A percentile compares a stretch with the other conserved stretches of the same genome.
These are phyloP conservation scores for Eristalis pertinax DNA, from an alignment of 2,888 invertebrate genomes.

Conservation along the genomic window DNA sequence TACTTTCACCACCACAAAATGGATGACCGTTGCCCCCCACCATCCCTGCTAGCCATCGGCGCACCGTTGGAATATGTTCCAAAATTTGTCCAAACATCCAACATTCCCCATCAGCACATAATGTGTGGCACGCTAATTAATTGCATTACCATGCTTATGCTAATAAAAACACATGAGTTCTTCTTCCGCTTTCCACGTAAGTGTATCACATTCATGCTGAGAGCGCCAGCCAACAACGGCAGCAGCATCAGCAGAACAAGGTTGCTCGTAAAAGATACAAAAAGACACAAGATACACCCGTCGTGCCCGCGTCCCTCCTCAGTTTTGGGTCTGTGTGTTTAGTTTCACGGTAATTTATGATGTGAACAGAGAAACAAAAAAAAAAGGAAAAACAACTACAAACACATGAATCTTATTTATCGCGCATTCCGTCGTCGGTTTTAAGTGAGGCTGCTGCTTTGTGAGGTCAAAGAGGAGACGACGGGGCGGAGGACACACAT, in stretches of 20 bases:
- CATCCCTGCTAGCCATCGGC: background rate
- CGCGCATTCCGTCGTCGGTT: constrained; percentile 4
- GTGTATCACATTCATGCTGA: constrained; percentile 24
- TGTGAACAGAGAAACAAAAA: constrained; percentile 11
- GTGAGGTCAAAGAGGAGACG: constrained; percentile 44
- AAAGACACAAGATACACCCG: background rate
- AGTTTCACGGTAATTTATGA: constrained; percentile 41
- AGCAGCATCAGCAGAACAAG: background rate
- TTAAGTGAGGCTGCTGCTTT: constrained; percentile 1
- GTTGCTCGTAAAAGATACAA: background rate
- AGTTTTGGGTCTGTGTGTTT: constrained; percentile 13
- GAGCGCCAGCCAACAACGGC: constrained; percentile 4
- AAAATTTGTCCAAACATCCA: background rate
- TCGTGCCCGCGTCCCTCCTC: background rate
- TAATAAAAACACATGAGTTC: constrained; percentile 39
- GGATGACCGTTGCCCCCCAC: too few relatives aligned
- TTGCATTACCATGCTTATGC: constrained; percentile 62
- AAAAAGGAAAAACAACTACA: background rate
- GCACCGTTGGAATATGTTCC: background rate
- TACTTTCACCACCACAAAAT: too few relatives aligned
- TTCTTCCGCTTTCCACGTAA: background rate
- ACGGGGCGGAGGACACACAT: background rate
- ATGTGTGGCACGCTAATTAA: constrained; percentile 53
- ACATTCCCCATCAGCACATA: constrained; percentile 24
- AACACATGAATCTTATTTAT: constrained; percentile 41